Conservation (phyloP, 2,113 vertebrate species). For the Crotalus tigris region DNA sequence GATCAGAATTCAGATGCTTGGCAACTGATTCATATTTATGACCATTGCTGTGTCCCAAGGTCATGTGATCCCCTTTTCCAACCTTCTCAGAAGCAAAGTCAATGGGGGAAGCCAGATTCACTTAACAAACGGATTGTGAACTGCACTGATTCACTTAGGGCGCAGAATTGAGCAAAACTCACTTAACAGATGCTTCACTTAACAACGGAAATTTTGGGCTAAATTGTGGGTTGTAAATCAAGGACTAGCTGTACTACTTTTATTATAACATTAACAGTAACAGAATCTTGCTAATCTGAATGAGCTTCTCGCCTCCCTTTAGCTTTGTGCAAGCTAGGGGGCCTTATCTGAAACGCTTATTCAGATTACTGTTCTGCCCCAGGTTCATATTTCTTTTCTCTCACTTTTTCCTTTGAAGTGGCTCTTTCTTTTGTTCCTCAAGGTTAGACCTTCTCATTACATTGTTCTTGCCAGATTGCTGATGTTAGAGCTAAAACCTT, state of each 20-base stretch:
- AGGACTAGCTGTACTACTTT: background rate
- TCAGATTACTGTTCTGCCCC: background rate
- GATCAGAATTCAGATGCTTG: background rate
- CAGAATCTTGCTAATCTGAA: background rate
- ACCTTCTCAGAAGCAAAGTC: background rate
- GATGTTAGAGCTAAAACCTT: constrained; percentile 23
- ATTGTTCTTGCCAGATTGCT: constrained; percentile 29
- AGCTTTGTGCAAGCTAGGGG: background rate
- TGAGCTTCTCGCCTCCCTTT: background rate
- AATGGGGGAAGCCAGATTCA: background rate
- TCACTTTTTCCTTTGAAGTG: background rate
- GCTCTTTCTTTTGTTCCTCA: background rate
- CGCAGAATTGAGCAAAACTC: background rate
- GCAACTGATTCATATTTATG: background rate
- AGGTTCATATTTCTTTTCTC: background rate
- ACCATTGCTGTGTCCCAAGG: background rate
- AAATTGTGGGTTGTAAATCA: background rate
- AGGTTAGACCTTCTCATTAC: background rate
- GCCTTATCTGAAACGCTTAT: background rate
- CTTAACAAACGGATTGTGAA: background rate
- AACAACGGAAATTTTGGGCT: background rate
- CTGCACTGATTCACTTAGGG: background rate
- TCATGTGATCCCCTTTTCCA: background rate
- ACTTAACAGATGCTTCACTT: background rate
- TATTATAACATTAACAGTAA: background rate